These are phyloP conservation scores for Podiceps cristatus DNA, from an alignment of 2,113 vertebrate species.

Conservation along the genomic window DNA sequence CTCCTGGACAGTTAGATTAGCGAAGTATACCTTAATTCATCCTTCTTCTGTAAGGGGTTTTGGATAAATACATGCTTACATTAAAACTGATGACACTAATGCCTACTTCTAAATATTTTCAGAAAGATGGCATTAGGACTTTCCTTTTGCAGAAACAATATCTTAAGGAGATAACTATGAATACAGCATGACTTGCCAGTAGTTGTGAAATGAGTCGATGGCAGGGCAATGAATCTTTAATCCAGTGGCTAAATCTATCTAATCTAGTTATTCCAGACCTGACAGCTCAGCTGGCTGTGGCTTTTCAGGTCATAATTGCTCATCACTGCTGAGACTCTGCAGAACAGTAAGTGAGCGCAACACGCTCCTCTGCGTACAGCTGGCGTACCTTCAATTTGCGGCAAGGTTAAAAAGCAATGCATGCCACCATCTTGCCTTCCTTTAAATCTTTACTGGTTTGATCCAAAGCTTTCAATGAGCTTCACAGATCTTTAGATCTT, in stretches of 20 bases:
- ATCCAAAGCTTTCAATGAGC: background rate
- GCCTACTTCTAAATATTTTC: background rate
- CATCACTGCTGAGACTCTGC: background rate
- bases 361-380: background rate
- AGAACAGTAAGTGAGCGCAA: background rate
- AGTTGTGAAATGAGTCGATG: accelerated
- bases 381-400: accelerated
- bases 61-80: background rate
- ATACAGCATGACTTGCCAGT: background rate
- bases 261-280: background rate
- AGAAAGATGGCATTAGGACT: background rate
- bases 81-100: background rate
- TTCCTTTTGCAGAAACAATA: background rate
- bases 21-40: background rate
- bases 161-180: background rate
- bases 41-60: background rate
- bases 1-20: background rate
- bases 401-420: background rate
- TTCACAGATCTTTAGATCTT: background rate
- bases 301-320: background rate
- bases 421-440: accelerated
- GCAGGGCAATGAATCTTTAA: background rate
- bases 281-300: background rate
- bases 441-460: background rate
- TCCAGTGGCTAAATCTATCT: background rate